Percentiles rank a stretch among this genome's conserved stretches.
phyloP scores from a whole-genome alignment of 2,888 invertebrate species.

The Nemapogon koenigi region DNA sequence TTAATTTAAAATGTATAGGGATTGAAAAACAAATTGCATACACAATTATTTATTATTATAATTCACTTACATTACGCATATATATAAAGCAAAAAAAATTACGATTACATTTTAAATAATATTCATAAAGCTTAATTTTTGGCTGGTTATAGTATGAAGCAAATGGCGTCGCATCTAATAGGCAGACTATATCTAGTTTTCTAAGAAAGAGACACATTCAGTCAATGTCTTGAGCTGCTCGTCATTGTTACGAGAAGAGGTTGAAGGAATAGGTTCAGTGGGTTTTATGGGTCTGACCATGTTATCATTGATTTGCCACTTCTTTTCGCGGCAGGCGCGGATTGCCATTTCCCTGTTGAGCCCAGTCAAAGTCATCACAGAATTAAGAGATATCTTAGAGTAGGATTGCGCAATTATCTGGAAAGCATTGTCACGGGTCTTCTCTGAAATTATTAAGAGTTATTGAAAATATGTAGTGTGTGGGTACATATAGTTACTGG shows the following conservation, averaged over 20 bases:
- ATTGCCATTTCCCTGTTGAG: conserved; percentile 73
- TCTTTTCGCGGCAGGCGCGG: conserved; percentile 68
- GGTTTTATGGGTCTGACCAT: conserved; percentile 78
- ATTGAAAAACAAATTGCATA: too few relatives aligned
- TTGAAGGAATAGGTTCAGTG: conserved; percentile 53
- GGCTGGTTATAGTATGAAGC: too few relatives aligned
- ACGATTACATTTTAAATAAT: too few relatives aligned
- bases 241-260: conserved; percentile 81
- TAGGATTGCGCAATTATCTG: conserved; percentile 85
- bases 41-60: too few relatives aligned
- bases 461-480: too few relatives aligned
- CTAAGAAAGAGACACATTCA: conserved; percentile 92
- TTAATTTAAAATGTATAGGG: too few relatives aligned
- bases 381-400: conserved; percentile 81
- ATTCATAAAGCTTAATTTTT: too few relatives aligned
- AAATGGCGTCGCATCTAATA: too few relatives aligned
- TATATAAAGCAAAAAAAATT: too few relatives aligned
- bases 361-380: conserved; percentile 80
- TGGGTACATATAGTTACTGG: too few relatives aligned
- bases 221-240: conserved; percentile 90
- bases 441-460: too few relatives aligned
- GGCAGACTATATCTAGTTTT: conserved; percentile 91
- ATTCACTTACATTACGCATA: too few relatives aligned
- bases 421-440: conserved; percentile 76
- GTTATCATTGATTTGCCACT: conserved; percentile 76